Evolutionary conservation across 2,888 invertebrate genomes (phyloP).

Genomic region (Tigriopus californicus): DNA sequence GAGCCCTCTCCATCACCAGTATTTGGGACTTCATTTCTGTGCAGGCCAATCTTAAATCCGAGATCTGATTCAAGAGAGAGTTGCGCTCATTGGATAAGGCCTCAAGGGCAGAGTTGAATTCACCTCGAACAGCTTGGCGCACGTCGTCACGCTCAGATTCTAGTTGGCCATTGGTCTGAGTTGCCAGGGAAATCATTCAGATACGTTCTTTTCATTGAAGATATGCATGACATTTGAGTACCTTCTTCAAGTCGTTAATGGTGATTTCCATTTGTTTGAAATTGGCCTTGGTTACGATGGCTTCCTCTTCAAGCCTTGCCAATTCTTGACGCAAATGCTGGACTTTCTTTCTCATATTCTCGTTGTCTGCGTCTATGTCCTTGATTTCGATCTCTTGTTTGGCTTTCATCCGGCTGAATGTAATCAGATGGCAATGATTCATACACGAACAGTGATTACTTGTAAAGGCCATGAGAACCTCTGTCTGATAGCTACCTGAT

Average conservation of each 20-base stretch:
- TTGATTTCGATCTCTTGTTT: background rate
- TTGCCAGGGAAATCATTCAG: background rate
- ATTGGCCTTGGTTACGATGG: background rate
- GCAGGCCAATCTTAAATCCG: slow-evolving; percentile 14
- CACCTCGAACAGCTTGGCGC: slow-evolving; percentile 6
- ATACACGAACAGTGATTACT: too few relatives aligned
- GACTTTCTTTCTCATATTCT: background rate
- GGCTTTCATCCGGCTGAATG: background rate
- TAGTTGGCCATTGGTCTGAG: background rate
- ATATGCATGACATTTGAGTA: background rate
- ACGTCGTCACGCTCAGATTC: slow-evolving; percentile 8
- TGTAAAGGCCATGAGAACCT: too few relatives aligned
- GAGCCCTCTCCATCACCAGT: slow-evolving; percentile 16
- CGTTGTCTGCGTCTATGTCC: background rate
- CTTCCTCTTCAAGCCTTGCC: background rate
- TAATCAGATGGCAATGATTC: too few relatives aligned
- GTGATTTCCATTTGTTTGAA: background rate
- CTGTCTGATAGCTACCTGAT: too few relatives aligned
- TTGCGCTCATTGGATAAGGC: background rate
- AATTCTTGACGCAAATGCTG: background rate
- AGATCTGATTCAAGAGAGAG: background rate
- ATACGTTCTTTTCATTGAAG: background rate
- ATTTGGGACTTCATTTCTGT: slow-evolving; percentile 17
- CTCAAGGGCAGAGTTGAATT: slow-evolving; percentile 3
- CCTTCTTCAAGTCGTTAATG: background rate